A percentile compares a stretch with the other conserved stretches of the same genome.
Evolutionary conservation across 2,113 vertebrate genomes (phyloP).

Genomic region (Cebus imitator): DNA sequence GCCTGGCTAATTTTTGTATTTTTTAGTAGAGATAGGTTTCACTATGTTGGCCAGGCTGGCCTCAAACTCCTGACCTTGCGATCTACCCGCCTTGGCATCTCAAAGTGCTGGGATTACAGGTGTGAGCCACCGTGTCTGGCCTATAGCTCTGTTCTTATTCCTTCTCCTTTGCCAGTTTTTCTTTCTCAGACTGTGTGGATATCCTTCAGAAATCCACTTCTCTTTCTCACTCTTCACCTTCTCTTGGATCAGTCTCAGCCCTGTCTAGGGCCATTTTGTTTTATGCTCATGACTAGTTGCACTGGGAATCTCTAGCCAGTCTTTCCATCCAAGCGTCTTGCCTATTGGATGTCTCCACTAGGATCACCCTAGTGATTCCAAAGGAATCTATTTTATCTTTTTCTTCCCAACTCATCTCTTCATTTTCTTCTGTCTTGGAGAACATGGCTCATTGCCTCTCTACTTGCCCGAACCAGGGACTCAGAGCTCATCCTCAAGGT

Average conservation of each 20-base stretch:
- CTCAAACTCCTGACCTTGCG: no score
- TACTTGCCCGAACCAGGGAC: background rate
- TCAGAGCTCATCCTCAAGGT: background rate
- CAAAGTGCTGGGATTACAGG: no score
- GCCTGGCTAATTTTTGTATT: no score
- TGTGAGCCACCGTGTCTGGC: no score
- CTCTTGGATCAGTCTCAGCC: background rate
- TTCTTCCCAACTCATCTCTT: background rate
- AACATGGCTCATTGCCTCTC: background rate
- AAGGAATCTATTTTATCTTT: background rate
- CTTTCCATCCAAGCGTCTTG: background rate
- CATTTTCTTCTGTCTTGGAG: background rate
- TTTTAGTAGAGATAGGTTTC: no score
- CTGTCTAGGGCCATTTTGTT: background rate
- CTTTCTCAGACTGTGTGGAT: background rate
- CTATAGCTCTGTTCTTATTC: background rate
- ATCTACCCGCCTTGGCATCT: no score
- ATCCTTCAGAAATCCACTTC: background rate
- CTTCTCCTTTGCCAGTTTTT: background rate
- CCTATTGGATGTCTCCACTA: background rate
- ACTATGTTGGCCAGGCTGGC: no score
- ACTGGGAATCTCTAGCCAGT: background rate
- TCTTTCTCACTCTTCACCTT: background rate
- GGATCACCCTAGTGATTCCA: background rate
- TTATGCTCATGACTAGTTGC: background rate